Evolutionary conservation across 2,113 vertebrate species (phyloP), one percentile per base, ranked within the genome.

Genomic region (Setophaga petechia): DNA sequence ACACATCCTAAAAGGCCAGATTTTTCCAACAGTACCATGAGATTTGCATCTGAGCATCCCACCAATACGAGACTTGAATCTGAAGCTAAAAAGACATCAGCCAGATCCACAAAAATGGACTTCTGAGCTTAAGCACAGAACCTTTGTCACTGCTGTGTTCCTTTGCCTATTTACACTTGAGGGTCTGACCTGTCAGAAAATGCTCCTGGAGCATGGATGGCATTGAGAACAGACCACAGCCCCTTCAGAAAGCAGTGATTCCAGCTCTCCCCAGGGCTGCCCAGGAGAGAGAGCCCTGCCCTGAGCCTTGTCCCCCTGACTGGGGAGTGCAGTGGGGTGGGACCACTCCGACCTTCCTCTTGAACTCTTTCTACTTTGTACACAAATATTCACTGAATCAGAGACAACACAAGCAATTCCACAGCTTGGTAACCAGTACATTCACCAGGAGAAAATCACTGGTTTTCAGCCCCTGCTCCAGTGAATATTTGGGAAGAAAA

Each of bases 341-440:
- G 59, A 7, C 12, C 7, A 4, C 39, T 52, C 66, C 2, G 12
- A 30, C 41, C 81, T 75, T 87, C 91, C 94, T 61, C 69, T 20
- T 4, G 21, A 82, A 65, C 37, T 41, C 59, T 16, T 79, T 44
- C 39, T 58, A 1, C 51, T 89, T 17, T 30, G 31, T 49, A 79
- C 49, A 69, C 58, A 75, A 94, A 87, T 87, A 93, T 75, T 94
- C 84, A 87, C 91, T 82, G 87, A 74, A 52, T 46, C 93, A 94
- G 77, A 79, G 71, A 75, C 59, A 77, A 54, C 15, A 31, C 0
- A 2, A 82, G 37, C 59, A 78, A 39, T 24, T 31, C 65, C 51
- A 18, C 55, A 63, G 90, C 72, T 15, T 31, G 37, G 41, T 11
- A 78, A 78, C 27, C 25, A 81, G 49, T 71, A 72, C 15, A 16